Base-by-base conservation (phyloP, 2,113 vertebrate species). In the Poeciliopsis occidentalis region DNA sequence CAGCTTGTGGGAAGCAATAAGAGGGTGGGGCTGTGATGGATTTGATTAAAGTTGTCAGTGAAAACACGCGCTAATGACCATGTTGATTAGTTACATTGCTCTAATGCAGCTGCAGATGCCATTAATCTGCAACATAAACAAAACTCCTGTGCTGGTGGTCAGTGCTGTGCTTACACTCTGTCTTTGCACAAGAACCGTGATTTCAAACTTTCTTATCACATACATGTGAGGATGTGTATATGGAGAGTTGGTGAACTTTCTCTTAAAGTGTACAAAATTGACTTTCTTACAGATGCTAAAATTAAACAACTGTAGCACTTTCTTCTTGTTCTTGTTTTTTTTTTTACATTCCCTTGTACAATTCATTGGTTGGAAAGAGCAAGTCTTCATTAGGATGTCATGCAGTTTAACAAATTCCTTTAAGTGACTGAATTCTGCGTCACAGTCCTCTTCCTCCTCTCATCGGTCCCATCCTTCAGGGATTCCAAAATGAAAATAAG, bases 31-130 rank as follows among this genome's bases (percentile, higher is more conserved):
- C 80, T 0, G 37, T 93, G 91, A 94, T 92, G 31, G 89, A 94
- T 93, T 83, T 91, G 91, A 89, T 90, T 89, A 79, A 89, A 90
- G 91, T 85, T 88, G 87, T 92, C 90, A 90, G 86, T 86, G 76
- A 89, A 90, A 91, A 92, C 89, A 92, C 86, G 80, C 78, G 65
- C 90, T 94, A 94, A 94, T 94, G 91, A 91, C 85, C 72, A 12
- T 88, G 91, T 89, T 93, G 92, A 94, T 94, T 93, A 93, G 92
- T 91, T 88, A 73, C 85, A 92, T 84, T 82, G 86, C 88, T 87
- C 86, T 91, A 89, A 89, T 89, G 85, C 78, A 22, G 80, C 70
- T 60, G 70, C 68, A 12, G 74, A 54, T 68, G 79, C 81, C 85
- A 90, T 93, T 91, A 92, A 93, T 94, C 87, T 90, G 44, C 57